Conservation (phyloP, 2,113 vertebrate genomes). For the Genyomyrus donnyi region DNA sequence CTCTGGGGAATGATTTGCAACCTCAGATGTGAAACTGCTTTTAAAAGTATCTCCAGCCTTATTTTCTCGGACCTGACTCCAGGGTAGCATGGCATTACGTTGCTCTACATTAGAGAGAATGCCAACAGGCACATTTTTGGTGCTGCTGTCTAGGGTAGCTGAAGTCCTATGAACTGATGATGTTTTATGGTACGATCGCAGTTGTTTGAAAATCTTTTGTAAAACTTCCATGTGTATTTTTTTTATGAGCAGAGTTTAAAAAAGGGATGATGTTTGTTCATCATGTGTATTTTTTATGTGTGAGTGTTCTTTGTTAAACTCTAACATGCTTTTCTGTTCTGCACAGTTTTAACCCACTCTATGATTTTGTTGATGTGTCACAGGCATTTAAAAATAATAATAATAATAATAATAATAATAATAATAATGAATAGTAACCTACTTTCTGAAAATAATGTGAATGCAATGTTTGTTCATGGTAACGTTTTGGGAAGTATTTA, state of each 20-base stretch:
- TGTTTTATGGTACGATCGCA: background rate
- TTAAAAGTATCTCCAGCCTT: background rate
- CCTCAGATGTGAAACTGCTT: background rate
- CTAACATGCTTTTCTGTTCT: background rate
- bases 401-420: too few species aligned
- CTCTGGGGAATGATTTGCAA: background rate
- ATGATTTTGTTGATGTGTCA: background rate
- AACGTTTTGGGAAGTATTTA: background rate
- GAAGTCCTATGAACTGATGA: background rate
- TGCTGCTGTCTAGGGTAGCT: slow-evolving; percentile 41
- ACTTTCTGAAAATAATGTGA: background rate
- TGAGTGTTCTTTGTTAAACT: background rate
- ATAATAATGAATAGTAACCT: too few species aligned
- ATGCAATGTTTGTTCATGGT: background rate
- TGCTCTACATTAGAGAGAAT: slow-evolving; percentile 61
- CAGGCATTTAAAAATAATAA: background rate
- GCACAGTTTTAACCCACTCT: background rate
- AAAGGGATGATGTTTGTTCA: background rate
- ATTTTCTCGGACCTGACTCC: slow-evolving; percentile 41
- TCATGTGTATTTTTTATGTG: background rate
- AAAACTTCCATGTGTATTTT: background rate
- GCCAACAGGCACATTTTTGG: slow-evolving; percentile 50
- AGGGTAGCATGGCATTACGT: slow-evolving; percentile 34
- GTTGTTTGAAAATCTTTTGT: background rate
- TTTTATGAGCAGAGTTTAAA: background rate